These are phyloP conservation scores for Andrena minutula DNA, from an alignment of 2,888 invertebrate genomes.

Conservation along the genomic window DNA sequence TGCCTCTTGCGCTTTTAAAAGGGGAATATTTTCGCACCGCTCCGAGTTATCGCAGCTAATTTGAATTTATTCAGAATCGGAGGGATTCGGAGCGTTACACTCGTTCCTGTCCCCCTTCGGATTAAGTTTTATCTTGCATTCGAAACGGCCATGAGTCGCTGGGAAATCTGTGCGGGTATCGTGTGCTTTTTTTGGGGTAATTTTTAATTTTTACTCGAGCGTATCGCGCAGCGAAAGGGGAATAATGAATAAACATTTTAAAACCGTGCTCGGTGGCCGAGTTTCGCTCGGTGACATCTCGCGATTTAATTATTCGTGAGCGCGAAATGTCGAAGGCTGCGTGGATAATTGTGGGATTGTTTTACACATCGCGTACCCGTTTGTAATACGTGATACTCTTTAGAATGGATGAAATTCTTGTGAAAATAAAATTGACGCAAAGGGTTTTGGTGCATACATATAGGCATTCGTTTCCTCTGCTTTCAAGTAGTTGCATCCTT, in stretches of 20 bases:
- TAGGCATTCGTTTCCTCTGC: neutral
- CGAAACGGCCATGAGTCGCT: neutral
- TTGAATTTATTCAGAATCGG: neutral
- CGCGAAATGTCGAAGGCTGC: constrained; percentile 22
- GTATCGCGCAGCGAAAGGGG: neutral
- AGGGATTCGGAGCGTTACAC: neutral
- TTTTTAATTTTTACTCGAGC: neutral
- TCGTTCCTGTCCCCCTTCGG: neutral
- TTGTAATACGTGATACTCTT: constrained; percentile 1
- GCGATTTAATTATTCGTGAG: constrained; percentile 28
- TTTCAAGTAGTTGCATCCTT: too few relatives aligned
- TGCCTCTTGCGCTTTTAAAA: neutral
- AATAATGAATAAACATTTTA: constrained; percentile 15
- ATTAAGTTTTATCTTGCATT: neutral
- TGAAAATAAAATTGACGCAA: constrained; percentile 12
- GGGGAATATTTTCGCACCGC: neutral
- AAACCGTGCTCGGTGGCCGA: neutral
- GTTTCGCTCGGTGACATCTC: constrained; percentile 3
- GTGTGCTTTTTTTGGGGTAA: neutral
- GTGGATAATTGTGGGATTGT: constrained; percentile 13
- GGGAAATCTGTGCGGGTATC: neutral
- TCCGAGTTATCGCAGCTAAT: neutral
- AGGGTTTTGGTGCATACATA: neutral
- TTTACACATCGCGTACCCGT: constrained; percentile 18
- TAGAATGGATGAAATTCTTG: neutral